Evolutionary conservation across 2,797 vertebrate species (phyloP), one percentile per base, ranked within the genome.

Genomic region (Odontamblyopus lacepedii): DNA sequence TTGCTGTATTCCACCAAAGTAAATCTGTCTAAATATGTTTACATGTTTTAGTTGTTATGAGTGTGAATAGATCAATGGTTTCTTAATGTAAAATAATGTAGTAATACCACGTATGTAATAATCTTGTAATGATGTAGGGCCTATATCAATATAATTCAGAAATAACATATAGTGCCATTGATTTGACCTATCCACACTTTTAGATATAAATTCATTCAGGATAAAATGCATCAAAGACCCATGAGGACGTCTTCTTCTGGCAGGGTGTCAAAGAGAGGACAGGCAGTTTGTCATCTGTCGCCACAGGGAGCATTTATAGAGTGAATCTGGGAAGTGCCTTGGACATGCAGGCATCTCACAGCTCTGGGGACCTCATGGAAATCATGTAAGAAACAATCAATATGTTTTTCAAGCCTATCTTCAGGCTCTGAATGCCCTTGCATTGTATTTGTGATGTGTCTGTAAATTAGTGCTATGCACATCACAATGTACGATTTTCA

Each of bases 311-410:
- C 5, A 53, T 18, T 18, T 53, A n/a, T 53, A 53, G 51, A 53
- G 51, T 2, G 18, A 53, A 53, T 61, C 11, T 4, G 63, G 41
- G 15, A 78, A 86, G 75, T 72, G 50, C 57, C 82, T 72, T 80
- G 75, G 84, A 83, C 76, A 81, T 69, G 18, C 2, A 18, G 11
- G 35, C 62, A 12, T 73, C 72, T 76, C 1, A 27, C 26, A 61
- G 48, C 15, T 76, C 64, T 5, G 0, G 55, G 59, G 73, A 30
- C 67, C 70, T 16, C 48, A 27, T 63, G 64, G 61, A 78, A 74
- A 73, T 44, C 5, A 41, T 55, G 67, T 74, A 18, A 32, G 2
- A 74, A 76, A 70, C 73, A 74, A 38, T 76, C 63, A 19, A 69
- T 27, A 53, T 63, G 56, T 77, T 72, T 26, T 68, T 68, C 19